Base-by-base conservation (phyloP, 2,797 vertebrate genomes). In the Euthynnus affinis region DNA sequence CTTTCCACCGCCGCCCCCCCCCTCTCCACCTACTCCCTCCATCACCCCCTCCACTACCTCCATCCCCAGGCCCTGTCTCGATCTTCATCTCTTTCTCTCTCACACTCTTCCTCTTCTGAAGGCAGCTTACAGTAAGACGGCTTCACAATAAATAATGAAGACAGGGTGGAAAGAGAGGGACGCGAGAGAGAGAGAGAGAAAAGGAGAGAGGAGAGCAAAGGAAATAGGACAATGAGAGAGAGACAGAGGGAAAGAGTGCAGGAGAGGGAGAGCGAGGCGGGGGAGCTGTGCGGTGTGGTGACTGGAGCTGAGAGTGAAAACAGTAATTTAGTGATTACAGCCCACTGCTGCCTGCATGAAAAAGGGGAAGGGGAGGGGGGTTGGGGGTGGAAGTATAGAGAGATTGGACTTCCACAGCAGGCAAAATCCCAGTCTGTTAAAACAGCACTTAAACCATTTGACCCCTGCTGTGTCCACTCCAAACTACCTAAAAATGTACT, bases 311-410 rank as follows among this genome's bases (percentile, higher is more conserved):
- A 87, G 91, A 91, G 82, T 89, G 91, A 94, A 95, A 95, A 95
- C 91, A 95, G 94, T 94, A 92, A 94, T 95, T 95, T 95, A 90
- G 89, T 94, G 92, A 95, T 95, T 95, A 95, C 85, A 88, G 88
- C 90, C 84, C 88, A 87, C 85, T 91, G 87, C 91, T 91, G 89
- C 84, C 87, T 88, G 85, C 87, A 75, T 85, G 85, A 78, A 63
- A 81, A 75, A 68, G 40, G 48, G 66, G 73, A 61, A 18, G 49
- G 20, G 68, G 64, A 34, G 68, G 69, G 29, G 70, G 18, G 27
- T 78, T 83, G 49, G 57, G 49, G 29, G 55, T 23, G 70, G 74
- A 67, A 67, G 73, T 63, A 61, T 66, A 68, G 76, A 55, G 83
- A 60, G 69, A 87, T 79, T 73, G 85, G 75, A 84, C 81, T 79